phyloP scores from a whole-genome alignment of 2,797 vertebrate species.

The Pagetopsis macropterus region DNA sequence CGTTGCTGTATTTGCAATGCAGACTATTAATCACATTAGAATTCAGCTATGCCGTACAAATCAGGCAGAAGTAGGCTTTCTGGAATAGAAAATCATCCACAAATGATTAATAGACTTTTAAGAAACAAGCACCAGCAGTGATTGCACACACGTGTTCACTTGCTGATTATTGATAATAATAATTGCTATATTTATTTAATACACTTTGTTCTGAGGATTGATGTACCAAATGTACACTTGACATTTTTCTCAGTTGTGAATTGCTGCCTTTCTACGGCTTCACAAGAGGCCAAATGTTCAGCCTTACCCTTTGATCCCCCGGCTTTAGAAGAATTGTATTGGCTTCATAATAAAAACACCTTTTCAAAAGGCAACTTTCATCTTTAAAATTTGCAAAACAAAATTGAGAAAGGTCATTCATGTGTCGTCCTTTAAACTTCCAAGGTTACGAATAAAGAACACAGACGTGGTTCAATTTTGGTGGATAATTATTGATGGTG shows the following conservation, averaged over 20 bases:
- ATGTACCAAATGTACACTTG: not conserved
- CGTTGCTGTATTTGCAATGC: slow-evolving; percentile 21
- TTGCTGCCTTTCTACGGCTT: not conserved
- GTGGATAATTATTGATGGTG: not conserved
- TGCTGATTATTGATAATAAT: slow-evolving; percentile 51
- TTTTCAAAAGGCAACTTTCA: slow-evolving; percentile 31
- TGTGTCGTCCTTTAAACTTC: not conserved
- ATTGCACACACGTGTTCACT: slow-evolving; percentile 11
- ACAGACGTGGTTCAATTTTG: not conserved
- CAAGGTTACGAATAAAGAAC: not conserved
- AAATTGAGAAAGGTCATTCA: not conserved
- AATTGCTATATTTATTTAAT: slow-evolving; percentile 7
- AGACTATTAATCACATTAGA: slow-evolving; percentile 9
- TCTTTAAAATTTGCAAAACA: not conserved
- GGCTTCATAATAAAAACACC: not conserved
- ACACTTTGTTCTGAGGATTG: not conserved
- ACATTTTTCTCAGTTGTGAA: not conserved
- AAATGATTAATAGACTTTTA: not conserved
- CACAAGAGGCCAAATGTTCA: slow-evolving; percentile 11
- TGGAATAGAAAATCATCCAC: not conserved
- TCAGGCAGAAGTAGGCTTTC: not conserved
- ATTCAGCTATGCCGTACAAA: slow-evolving; percentile 5
- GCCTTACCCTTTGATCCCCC: not conserved
- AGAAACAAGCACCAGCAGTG: not conserved
- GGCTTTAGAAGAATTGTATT: not conserved